Conservation (phyloP, 2,797 vertebrate genomes). For the Tenualosa ilisha region DNA sequence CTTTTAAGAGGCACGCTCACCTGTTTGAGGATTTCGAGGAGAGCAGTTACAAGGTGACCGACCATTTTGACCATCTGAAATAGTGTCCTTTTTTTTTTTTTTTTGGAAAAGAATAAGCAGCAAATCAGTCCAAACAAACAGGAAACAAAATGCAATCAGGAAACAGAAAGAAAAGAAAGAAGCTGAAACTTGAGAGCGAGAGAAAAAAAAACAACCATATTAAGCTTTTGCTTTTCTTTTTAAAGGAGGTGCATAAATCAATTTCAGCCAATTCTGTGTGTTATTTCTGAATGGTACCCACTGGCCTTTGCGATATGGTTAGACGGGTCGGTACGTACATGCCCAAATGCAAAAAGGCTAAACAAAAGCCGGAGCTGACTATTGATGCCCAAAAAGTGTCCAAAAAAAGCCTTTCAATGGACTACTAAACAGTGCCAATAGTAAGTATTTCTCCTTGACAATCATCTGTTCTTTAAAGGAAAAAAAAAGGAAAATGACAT, state of each 20-base stretch:
- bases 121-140: background rate
- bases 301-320: conserved; percentile 95
- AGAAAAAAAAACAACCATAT: conserved; percentile 71
- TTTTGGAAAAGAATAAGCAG: conserved; percentile 36
- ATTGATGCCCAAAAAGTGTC: conserved; percentile 86
- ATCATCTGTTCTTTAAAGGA: conserved; percentile 63
- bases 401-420: conserved; percentile 88
- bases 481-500: conserved; percentile 45
- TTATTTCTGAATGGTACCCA: conserved; percentile 69
- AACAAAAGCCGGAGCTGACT: conserved; percentile 90
- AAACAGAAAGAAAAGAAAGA: conserved; percentile 50
- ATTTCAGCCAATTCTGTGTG: conserved; percentile 94
- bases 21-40: conserved; percentile 95
- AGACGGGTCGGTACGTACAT: conserved; percentile 87
- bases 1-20: conserved; percentile 98
- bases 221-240: conserved; percentile 99
- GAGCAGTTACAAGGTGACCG: conserved; percentile 94
- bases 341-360: conserved; percentile 74
- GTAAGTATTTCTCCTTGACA: conserved; percentile 92
- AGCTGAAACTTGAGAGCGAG: conserved; percentile 56
- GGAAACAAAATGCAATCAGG: conserved; percentile 35
- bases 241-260: conserved; percentile 98
- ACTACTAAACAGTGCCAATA: conserved; percentile 90
- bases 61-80: conserved; percentile 77
- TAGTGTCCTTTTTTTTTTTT: conserved; percentile 66